Evolutionary conservation across 30 jellyfish, hydroid and myxozoan species (phyloP), one percentile per base, ranked within the genome.

Genomic region (Haliclystus octoradiatus): DNA sequence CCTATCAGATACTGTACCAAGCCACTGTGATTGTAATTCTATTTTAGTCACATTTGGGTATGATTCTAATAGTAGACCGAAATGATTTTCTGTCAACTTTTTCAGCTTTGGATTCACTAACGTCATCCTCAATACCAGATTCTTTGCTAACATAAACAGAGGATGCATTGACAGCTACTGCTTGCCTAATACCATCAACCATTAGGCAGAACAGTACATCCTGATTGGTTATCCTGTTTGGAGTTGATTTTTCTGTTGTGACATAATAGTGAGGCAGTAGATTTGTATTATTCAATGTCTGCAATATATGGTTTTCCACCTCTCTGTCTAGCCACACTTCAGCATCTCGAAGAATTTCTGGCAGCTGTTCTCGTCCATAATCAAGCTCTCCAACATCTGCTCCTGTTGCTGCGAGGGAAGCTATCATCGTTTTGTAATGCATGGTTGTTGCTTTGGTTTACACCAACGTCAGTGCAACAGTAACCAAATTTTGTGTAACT

Each of bases 361-460:
- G 23, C 65, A 71, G 33, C 28, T 71, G 82, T 26, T 71, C 57
- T 23, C 82, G 14, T 4, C 73, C 73, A 52, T 71, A 72, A 4
- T 72, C 73, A 68, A 71, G 52, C 61, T 71, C 82, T 52, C 82
- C 82, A 65, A 71, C 57, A 24, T 71, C 82, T 15, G 82, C 52
- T 29, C 82, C 82, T 31, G 82, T 71, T 52, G 82, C 57, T 1
- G 33, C 73, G 35, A 50, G 82, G 34, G 71, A 24, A 3, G 82
- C 82, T 12, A 71, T 32, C 2, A 69, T 46, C 40, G 68, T 71
- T 71, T 71, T 72, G 28, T 50, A 52, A 57, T 71, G 74, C 26
- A 46, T 62, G 13, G 82, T 72, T 7, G 73, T 72, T 13, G 74
- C 32, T 34, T 71, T 71, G 71, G 53, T 71, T 33, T 51, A 27